Conservation (phyloP, 2,113 vertebrate species). For the Gopherus flavomarginatus region DNA sequence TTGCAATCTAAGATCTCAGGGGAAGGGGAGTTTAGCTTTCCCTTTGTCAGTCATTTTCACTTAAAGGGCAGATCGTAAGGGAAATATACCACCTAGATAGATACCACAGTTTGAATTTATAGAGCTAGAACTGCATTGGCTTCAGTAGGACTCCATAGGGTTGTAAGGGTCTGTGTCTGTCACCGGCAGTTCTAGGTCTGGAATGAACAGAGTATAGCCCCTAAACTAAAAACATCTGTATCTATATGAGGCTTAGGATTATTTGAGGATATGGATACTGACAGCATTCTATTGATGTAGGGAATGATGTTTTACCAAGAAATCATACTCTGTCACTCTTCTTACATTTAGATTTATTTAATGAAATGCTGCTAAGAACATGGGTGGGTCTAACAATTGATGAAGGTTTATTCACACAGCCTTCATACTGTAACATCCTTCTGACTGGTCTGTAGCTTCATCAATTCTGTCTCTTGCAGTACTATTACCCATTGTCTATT, state of each 20-base stretch:
- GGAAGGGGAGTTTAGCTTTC: neutral
- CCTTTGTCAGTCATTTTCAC: neutral
- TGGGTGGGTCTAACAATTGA: too few species aligned
- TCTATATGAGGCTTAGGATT: neutral
- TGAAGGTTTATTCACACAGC: neutral
- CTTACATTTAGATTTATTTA: neutral
- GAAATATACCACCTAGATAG: neutral
- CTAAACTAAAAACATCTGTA: neutral
- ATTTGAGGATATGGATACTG: neutral
- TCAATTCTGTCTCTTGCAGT: neutral
- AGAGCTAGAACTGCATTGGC: neutral
- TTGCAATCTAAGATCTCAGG: neutral
- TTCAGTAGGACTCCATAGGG: neutral
- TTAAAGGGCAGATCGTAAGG: neutral
- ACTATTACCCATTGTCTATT: neutral
- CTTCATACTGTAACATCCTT: neutral
- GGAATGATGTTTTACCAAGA: accelerated
- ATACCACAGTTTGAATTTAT: neutral
- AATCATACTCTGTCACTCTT: accelerated
- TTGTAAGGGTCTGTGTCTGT: neutral
- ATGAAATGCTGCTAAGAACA: neutral
- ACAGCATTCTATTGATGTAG: neutral
- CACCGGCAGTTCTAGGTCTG: neutral
- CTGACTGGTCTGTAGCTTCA: neutral
- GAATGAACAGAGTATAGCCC: neutral